Evolutionary conservation across 2,888 invertebrate species (phyloP).

Genomic region (Colostygia pectinataria): DNA sequence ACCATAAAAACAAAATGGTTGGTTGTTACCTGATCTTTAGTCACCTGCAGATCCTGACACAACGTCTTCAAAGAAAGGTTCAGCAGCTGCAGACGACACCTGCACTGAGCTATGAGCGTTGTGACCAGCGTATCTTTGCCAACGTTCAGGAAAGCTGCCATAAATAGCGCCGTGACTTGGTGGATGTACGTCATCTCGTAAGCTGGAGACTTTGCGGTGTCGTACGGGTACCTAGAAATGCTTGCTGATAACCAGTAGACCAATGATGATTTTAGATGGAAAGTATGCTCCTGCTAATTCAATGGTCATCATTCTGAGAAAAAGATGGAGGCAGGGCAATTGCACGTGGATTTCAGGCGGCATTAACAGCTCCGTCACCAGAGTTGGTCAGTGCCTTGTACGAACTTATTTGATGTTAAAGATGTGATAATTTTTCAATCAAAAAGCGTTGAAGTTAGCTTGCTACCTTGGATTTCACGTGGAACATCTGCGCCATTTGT

Average conservation of each 20-base stretch:
- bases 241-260: no score
- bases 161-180: slow-evolving; percentile 67
- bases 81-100: slow-evolving; percentile 72
- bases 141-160: slow-evolving; percentile 76
- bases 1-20: not conserved
- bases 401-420: no score
- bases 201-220: slow-evolving; percentile 59
- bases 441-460: not conserved
- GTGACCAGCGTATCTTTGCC: slow-evolving; percentile 74
- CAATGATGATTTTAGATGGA: no score
- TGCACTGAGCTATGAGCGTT: slow-evolving; percentile 71
- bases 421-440: no score
- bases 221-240: slow-evolving; percentile 72
- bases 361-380: no score
- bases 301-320: no score
- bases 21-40: slow-evolving; percentile 10
- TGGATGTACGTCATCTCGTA: slow-evolving; percentile 72
- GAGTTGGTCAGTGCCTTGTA: no score
- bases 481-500: no score
- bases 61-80: slow-evolving; percentile 57
- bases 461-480: no score
- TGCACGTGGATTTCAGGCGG: no score
- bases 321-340: no score
- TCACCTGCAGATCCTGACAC: slow-evolving; percentile 40
- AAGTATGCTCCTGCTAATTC: no score